Evolutionary conservation across 2,888 invertebrate genomes (phyloP).

Genomic region (Trichogramma dendrolimi): DNA sequence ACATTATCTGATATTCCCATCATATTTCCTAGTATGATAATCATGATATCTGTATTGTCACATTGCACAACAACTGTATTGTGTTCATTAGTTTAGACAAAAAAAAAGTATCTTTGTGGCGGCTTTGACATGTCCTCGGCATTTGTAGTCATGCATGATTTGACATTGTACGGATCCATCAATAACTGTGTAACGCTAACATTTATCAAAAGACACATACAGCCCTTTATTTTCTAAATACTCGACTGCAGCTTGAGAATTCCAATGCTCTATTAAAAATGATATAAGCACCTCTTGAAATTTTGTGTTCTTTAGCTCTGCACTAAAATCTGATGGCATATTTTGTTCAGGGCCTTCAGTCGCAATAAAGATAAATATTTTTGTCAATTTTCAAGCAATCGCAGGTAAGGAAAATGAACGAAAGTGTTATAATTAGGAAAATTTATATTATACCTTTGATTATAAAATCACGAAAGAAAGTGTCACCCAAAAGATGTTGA

Average conservation of each 20-base stretch:
- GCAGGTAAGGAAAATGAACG: no score
- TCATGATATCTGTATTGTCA: constrained; percentile 22
- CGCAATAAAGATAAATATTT: no score
- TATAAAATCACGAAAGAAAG: constrained; percentile 17
- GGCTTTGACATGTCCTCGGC: constrained; percentile 32
- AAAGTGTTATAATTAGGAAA: not conserved
- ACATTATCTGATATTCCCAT: constrained; percentile 8
- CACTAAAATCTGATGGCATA: constrained; percentile 5
- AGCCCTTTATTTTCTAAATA: constrained; percentile 4
- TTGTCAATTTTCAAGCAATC: no score
- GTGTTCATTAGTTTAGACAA: constrained; percentile 24
- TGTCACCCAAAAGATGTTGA: constrained; percentile 4
- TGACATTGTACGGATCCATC: constrained; percentile 3
- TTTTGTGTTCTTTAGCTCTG: constrained; percentile 3
- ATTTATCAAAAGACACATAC: constrained; percentile 5
- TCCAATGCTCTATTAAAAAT: constrained; percentile 12
- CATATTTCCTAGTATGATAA: constrained; percentile 29
- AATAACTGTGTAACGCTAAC: constrained; percentile 1
- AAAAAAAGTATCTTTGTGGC: constrained; percentile 32
- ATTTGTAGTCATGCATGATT: constrained; percentile 10
- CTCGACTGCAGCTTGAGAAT: constrained; percentile 1
- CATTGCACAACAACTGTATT: constrained; percentile 18
- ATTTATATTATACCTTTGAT: constrained; percentile 3
- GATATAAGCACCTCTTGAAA: constrained; percentile 2
- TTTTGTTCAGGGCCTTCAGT: constrained; percentile 1